Conservation (phyloP, 1,140 invertebrate genomes). For the Chironomus striatipennis region DNA sequence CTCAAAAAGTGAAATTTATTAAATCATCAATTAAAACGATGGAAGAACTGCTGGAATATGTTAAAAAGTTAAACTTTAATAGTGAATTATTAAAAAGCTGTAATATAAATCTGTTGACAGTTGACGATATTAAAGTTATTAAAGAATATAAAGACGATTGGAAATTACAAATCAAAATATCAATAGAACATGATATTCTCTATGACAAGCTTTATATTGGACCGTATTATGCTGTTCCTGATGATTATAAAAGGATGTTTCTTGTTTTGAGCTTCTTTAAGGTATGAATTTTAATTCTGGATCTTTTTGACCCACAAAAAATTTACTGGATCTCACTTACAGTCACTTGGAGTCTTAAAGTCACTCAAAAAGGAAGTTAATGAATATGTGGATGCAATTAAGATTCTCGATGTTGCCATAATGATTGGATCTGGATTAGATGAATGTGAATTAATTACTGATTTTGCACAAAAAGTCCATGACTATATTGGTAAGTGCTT, state of each 20-base stretch:
- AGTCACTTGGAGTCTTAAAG: neutral
- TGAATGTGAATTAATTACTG: slow-evolving; percentile 25
- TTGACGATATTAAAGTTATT: neutral
- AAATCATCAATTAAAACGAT: neutral
- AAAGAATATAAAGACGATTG: neutral
- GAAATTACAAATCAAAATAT: neutral
- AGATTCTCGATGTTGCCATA: neutral
- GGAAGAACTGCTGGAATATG: neutral
- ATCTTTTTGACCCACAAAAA: too few species aligned
- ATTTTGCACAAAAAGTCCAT: slow-evolving; percentile 24
- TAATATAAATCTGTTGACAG: neutral
- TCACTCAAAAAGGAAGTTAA: neutral
- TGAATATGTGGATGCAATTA: neutral
- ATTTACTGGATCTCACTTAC: neutral
- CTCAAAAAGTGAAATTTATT: neutral
- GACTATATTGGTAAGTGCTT: slow-evolving; percentile 26
- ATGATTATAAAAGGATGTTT: neutral
- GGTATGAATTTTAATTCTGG: neutral
- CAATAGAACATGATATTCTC: neutral
- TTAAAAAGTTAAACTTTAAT: neutral
- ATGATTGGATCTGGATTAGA: neutral
- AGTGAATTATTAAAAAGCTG: neutral
- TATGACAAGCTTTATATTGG: slow-evolving; percentile 3
- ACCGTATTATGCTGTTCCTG: neutral
- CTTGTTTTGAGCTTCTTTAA: neutral